A percentile compares a stretch with the other conserved stretches of the same genome.
Evolutionary conservation across 2,797 vertebrate genomes (phyloP).

Genomic region (Vespertilio murinus): DNA sequence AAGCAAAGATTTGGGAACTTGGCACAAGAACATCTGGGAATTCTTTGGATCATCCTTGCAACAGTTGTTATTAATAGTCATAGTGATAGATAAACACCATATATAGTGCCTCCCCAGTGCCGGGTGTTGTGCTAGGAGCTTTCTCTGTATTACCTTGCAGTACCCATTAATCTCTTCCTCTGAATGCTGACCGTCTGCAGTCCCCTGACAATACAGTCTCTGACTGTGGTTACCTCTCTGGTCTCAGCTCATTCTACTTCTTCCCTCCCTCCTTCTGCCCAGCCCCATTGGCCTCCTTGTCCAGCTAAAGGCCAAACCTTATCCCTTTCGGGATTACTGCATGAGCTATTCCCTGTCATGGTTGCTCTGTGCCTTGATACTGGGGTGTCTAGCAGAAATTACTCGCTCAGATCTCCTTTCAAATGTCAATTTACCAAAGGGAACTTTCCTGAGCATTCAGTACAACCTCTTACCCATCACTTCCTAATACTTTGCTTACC

Average conservation of each 20-base stretch:
- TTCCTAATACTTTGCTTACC: neutral
- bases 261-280: neutral
- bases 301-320: neutral
- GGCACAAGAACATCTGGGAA: neutral
- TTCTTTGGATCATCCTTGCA: neutral
- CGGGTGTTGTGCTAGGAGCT: neutral
- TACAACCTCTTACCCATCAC: neutral
- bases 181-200: neutral
- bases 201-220: neutral
- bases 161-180: neutral
- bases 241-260: neutral
- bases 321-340: neutral
- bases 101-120: neutral
- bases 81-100: neutral
- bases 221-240: neutral
- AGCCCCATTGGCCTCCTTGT: neutral
- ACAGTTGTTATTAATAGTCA: neutral
- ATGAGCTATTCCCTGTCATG: neutral
- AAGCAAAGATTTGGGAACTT: neutral
- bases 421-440: neutral
- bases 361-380: neutral
- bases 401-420: neutral
- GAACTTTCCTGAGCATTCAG: neutral
- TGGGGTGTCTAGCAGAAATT: neutral
- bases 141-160: neutral